Conservation (phyloP, 1,140 invertebrate genomes). For the Ladona fulva region DNA sequence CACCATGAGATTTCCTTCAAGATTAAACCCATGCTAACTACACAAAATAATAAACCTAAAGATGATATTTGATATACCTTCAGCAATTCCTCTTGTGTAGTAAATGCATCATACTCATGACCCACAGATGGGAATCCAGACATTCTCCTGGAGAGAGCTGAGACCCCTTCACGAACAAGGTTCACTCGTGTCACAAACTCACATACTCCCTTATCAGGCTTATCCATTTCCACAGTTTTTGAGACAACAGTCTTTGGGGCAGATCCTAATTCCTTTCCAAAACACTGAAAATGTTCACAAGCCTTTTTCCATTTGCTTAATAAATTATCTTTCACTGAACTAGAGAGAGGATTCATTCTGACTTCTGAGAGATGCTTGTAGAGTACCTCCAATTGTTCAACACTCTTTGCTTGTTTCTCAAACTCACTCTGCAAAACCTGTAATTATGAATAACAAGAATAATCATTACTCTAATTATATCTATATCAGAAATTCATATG, state of each 20-base stretch:
- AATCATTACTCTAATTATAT: too few relatives aligned
- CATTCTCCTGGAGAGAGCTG: slow-evolving; percentile 40
- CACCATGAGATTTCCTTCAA: too few relatives aligned
- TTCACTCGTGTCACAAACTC: slow-evolving; percentile 49
- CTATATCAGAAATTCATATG: too few relatives aligned
- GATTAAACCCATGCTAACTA: too few relatives aligned
- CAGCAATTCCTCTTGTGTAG: slow-evolving; percentile 48
- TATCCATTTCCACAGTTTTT: not conserved
- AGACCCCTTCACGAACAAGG: slow-evolving; percentile 46
- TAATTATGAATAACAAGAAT: not conserved
- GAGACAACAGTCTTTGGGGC: not conserved
- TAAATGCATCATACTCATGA: slow-evolving; percentile 54
- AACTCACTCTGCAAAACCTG: not conserved
- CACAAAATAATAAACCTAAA: not conserved
- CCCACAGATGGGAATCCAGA: slow-evolving; percentile 45
- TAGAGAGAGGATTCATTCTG: not conserved
- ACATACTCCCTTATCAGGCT: not conserved
- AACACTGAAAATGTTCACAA: not conserved
- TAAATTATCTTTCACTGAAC: not conserved
- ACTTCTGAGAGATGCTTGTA: not conserved
- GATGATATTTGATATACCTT: slow-evolving; percentile 30
- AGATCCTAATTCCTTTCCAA: not conserved
- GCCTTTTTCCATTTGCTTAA: not conserved
- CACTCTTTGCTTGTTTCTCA: not conserved
- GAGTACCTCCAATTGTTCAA: not conserved